Conservation (phyloP, 2,797 vertebrate species). For the Acipenser oxyrinchus region DNA sequence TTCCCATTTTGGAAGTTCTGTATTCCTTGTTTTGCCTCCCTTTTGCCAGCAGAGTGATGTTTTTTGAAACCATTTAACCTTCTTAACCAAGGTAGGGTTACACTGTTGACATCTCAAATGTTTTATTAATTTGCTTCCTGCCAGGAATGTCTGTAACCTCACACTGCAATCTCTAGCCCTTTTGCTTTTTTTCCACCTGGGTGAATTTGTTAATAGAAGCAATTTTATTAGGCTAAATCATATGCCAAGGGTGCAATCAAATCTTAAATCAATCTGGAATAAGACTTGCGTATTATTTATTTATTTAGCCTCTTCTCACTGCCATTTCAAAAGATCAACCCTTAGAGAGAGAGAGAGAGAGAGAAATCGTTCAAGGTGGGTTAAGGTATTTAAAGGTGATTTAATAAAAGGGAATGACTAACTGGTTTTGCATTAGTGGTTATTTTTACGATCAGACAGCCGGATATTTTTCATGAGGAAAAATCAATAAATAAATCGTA, state of each 20-base stretch:
- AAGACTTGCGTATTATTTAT: slow-evolving; percentile 45
- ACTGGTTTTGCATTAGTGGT: slow-evolving; percentile 2
- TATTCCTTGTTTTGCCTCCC: too few species aligned
- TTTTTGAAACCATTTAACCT: slow-evolving; percentile 40
- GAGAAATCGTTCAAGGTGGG: too few species aligned
- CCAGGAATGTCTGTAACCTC: slow-evolving; percentile 33
- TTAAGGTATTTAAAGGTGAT: slow-evolving; percentile 16
- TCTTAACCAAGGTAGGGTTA: slow-evolving; percentile 43
- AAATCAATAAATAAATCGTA: too few species aligned
- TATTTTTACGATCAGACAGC: slow-evolving; percentile 6
- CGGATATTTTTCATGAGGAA: slow-evolving; percentile 9
- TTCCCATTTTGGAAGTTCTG: too few species aligned
- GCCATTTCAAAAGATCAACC: slow-evolving; percentile 33
- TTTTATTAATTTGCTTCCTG: slow-evolving; percentile 43
- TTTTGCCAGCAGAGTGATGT: too few species aligned
- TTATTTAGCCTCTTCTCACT: slow-evolving; percentile 27
- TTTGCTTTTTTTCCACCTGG: slow-evolving; percentile 53
- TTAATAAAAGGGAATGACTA: slow-evolving; percentile 17
- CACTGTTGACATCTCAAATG: slow-evolving; percentile 29
- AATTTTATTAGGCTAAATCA: slow-evolving; percentile 45
- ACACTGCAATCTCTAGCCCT: slow-evolving; percentile 34
- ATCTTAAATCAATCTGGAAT: slow-evolving; percentile 30
- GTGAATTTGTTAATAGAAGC: slow-evolving; percentile 57
- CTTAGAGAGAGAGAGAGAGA: slow-evolving; percentile 4
- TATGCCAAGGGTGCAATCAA: slow-evolving; percentile 28